A percentile compares a stretch with the other conserved stretches of the same genome.
Conservation (phyloP, 2,797 vertebrate species). For the Toxotes lorentzi region DNA sequence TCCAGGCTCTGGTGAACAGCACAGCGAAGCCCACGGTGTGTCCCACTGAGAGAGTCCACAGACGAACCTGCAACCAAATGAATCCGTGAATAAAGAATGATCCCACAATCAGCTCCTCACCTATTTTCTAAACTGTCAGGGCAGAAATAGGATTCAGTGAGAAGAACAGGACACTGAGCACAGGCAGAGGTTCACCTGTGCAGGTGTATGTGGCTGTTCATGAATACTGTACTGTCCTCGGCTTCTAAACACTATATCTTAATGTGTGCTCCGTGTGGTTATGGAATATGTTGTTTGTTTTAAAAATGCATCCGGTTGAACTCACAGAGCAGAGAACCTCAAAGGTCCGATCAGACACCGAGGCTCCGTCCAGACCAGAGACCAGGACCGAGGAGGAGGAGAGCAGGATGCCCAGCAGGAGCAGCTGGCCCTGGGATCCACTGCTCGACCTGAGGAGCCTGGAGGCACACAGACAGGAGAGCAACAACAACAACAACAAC, state of each 20-base stretch:
- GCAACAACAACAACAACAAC: not conserved
- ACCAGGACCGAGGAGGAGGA: constrained; percentile 92
- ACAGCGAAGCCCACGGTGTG: constrained; percentile 89
- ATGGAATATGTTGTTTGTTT: not conserved
- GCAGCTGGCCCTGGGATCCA: constrained; percentile 91
- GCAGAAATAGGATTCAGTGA: too few species aligned
- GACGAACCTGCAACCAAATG: constrained; percentile 83
- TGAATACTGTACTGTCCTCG: too few species aligned
- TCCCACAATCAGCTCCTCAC: too few species aligned
- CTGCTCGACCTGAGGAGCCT: constrained; percentile 89
- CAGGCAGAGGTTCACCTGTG: too few species aligned
- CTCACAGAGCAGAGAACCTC: constrained; percentile 94
- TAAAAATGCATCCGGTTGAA: constrained; percentile 37
- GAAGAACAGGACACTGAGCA: too few species aligned
- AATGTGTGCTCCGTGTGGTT: too few species aligned
- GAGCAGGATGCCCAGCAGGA: constrained; percentile 92
- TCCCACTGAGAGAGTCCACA: constrained; percentile 92
- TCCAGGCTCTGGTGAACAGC: constrained; percentile 91
- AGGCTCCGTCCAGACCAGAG: constrained; percentile 91
- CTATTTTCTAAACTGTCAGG: too few species aligned
- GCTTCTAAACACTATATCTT: too few species aligned
- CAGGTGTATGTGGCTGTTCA: too few species aligned
- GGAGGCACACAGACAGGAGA: constrained; percentile 28
- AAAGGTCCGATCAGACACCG: constrained; percentile 86
- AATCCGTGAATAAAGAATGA: not conserved